Conservation (phyloP, 2,888 invertebrate genomes). For the Agonopterix heracliana region DNA sequence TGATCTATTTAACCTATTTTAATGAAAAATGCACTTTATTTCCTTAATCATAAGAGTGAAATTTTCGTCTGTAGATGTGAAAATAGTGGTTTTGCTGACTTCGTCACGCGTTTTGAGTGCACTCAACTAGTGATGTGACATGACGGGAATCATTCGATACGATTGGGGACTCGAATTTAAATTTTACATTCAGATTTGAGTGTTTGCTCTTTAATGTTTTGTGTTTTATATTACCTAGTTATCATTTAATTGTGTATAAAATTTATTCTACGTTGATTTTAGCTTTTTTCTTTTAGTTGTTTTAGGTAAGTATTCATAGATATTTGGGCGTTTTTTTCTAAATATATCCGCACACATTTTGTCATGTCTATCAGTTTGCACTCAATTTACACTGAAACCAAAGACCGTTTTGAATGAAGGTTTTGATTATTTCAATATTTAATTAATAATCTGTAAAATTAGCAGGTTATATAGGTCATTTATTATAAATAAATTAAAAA, state of each 20-base stretch:
- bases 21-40: background rate
- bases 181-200: conserved; percentile 24
- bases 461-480: too few species aligned
- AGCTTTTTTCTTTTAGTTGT: too few species aligned
- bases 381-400: too few species aligned
- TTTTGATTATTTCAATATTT: too few species aligned
- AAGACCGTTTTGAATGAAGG: too few species aligned
- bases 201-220: conserved; percentile 7
- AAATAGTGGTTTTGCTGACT: conserved; percentile 9
- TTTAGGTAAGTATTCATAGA: too few species aligned
- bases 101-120: conserved; percentile 48
- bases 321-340: too few species aligned
- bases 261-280: too few species aligned
- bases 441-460: too few species aligned
- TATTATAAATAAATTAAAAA: too few species aligned
- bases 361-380: too few species aligned
- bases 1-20: background rate
- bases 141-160: conserved; percentile 20
- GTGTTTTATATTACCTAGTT: background rate
- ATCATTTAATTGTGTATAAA: background rate
- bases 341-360: too few species aligned
- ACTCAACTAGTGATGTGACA: conserved; percentile 38
- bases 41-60: background rate
- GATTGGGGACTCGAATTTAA: conserved; percentile 30
- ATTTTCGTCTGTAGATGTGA: background rate